Evolutionary conservation across 2,888 invertebrate species (phyloP).

Genomic region (Perizoma flavofasciatum): DNA sequence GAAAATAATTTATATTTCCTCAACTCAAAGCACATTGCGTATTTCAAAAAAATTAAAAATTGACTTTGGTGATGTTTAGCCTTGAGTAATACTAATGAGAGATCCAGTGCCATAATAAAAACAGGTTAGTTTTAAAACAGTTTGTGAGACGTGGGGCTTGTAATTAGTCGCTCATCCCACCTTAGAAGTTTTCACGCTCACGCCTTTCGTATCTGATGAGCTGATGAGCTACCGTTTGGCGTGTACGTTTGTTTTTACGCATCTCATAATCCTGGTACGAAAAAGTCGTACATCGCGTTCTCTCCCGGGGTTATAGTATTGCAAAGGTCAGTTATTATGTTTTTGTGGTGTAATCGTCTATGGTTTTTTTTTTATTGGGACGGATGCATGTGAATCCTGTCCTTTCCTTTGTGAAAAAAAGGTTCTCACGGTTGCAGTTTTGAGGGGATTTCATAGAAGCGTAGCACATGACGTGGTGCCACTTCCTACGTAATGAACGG

Average conservation of each 20-base stretch:
- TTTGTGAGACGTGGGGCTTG: constrained; percentile 61
- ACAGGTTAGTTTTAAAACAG: constrained; percentile 53
- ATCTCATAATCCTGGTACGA: constrained; percentile 50
- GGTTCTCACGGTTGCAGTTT: constrained; percentile 67
- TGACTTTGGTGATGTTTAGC: constrained; percentile 54
- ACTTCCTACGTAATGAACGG: constrained; percentile 59
- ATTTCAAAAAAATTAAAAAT: constrained; percentile 55
- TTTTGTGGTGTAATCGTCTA: constrained; percentile 50
- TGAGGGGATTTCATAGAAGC: constrained; percentile 52
- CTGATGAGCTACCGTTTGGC: constrained; percentile 48
- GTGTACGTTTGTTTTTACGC: constrained; percentile 66
- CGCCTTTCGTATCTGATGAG: constrained; percentile 61
- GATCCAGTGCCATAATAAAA: constrained; percentile 39
- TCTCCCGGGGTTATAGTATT: constrained; percentile 44
- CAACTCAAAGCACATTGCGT: constrained; percentile 58
- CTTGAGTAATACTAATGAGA: constrained; percentile 52
- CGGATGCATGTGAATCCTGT: constrained; percentile 59
- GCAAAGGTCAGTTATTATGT: constrained; percentile 65
- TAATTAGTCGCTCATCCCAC: constrained; percentile 67
- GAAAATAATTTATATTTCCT: constrained; percentile 44
- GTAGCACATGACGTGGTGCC: constrained; percentile 54
- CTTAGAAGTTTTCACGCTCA: constrained; percentile 64
- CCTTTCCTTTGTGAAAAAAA: constrained; percentile 58
- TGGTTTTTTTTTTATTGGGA: constrained; percentile 54
- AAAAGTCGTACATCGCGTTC: neutral